Evolutionary conservation across 1,140 invertebrate species (phyloP).

Genomic region (Aphelinus atriplicis): DNA sequence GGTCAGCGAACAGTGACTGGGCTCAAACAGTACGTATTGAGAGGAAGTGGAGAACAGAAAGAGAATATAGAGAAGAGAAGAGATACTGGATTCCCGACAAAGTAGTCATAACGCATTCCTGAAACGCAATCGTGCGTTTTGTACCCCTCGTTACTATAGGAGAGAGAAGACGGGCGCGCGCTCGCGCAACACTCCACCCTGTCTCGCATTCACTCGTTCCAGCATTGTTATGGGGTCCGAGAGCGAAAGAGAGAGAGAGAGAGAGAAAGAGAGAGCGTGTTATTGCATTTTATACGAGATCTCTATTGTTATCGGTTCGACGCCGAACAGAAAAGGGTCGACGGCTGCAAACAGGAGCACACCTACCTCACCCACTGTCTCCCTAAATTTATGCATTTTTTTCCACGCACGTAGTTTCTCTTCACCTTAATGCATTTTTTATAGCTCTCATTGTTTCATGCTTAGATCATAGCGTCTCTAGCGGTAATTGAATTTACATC

Average conservation of each 20-base stretch:
- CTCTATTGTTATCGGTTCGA: conserved; percentile 42
- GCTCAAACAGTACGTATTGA: not conserved
- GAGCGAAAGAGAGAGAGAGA: no score
- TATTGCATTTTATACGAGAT: conserved; percentile 60
- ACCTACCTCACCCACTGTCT: not conserved
- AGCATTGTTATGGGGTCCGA: no score
- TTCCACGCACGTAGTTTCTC: not conserved
- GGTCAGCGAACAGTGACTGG: not conserved
- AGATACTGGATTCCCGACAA: conserved; percentile 59
- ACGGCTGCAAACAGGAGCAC: not conserved
- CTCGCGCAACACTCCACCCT: not conserved
- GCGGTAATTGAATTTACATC: no score
- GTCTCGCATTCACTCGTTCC: not conserved
- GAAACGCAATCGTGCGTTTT: conserved; percentile 58
- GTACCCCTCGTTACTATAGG: conserved; percentile 54
- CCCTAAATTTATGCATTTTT: not conserved
- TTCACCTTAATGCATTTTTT: conserved; percentile 20
- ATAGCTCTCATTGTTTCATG: conserved; percentile 18
- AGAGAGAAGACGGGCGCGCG: conserved; percentile 42
- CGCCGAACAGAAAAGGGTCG: not conserved
- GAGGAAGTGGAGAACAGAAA: not conserved
- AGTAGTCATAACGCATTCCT: conserved; percentile 64
- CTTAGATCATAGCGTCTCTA: no score
- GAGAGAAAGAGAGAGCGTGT: conserved; percentile 53
- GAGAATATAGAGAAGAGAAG: conserved; percentile 34